phyloP scores from a whole-genome alignment of 2,797 vertebrate genomes.

The Myoxocephalus aenaeus region DNA sequence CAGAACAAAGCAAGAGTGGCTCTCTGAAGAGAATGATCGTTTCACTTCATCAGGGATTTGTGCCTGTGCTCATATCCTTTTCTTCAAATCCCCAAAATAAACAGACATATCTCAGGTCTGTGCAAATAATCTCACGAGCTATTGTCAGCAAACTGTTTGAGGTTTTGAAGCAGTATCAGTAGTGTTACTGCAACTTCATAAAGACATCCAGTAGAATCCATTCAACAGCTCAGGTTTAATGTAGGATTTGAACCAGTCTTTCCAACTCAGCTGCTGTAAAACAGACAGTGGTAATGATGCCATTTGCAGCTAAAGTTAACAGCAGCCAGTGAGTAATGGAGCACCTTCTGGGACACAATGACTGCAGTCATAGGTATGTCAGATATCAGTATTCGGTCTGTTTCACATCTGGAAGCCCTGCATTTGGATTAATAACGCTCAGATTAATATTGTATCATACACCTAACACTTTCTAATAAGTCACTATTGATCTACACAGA shows the following conservation, averaged over 20 bases:
- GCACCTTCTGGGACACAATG: neutral
- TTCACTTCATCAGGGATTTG: constrained; percentile 31
- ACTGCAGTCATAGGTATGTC: neutral
- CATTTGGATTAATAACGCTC: neutral
- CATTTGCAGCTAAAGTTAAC: neutral
- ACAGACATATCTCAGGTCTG: constrained; percentile 24
- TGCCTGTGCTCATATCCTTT: constrained; percentile 11
- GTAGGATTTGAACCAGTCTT: neutral
- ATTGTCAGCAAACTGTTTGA: constrained; percentile 35
- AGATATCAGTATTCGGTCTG: neutral
- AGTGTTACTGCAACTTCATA: neutral
- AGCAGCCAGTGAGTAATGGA: constrained; percentile 17
- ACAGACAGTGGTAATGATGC: constrained; percentile 1
- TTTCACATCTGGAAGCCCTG: neutral
- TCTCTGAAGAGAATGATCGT: neutral
- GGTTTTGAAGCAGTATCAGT: constrained; percentile 11
- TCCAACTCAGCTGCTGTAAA: neutral
- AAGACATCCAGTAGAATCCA: constrained; percentile 1
- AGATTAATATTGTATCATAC: neutral
- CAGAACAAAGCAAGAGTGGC: constrained; percentile 7
- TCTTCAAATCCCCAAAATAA: constrained; percentile 32
- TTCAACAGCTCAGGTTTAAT: neutral
- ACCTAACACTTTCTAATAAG: neutral
- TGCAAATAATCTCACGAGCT: constrained; percentile 23
- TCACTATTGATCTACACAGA: neutral